phyloP scores from a whole-genome alignment of 2,888 invertebrate species.

The Villa cingulata region DNA sequence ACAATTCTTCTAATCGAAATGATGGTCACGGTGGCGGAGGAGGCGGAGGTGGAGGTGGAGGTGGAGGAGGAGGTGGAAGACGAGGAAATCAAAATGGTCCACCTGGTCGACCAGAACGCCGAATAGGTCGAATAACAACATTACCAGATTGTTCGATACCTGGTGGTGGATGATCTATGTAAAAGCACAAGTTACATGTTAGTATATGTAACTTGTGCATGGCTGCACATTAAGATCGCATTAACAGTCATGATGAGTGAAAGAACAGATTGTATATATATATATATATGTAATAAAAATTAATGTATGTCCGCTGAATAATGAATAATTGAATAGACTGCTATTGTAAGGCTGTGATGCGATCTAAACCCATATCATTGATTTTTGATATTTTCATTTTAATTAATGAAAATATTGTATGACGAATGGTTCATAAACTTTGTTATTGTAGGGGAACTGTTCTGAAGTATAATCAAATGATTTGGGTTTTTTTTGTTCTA shows the following conservation, averaged over 20 bases:
- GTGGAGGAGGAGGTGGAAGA: slow-evolving; percentile 2
- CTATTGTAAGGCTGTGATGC: not conserved
- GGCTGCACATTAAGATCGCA: too few species aligned
- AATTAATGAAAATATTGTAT: not conserved
- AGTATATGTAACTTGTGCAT: too few species aligned
- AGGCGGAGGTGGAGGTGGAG: not conserved
- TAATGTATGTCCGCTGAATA: too few species aligned
- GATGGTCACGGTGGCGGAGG: slow-evolving; percentile 2
- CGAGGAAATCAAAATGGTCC: not conserved
- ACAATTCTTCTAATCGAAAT: not conserved
- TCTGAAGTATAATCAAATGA: too few species aligned
- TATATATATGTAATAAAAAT: too few species aligned
- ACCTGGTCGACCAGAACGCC: not conserved
- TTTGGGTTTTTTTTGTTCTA: too few species aligned
- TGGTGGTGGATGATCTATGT: slow-evolving; percentile 10
- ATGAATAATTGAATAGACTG: not conserved
- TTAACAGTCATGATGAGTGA: too few species aligned
- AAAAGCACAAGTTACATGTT: slow-evolving; percentile 2
- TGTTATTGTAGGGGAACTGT: slow-evolving; percentile 1
- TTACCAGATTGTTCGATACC: slow-evolving; percentile 9
- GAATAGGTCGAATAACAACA: slow-evolving; percentile 8
- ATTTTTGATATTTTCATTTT: not conserved
- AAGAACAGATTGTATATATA: too few species aligned
- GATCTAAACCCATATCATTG: not conserved
- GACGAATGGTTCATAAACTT: slow-evolving; percentile 7